Evolutionary conservation across 2,888 invertebrate species (phyloP), one percentile per base, ranked within the genome.

Genomic region (Athalia rosae): DNA sequence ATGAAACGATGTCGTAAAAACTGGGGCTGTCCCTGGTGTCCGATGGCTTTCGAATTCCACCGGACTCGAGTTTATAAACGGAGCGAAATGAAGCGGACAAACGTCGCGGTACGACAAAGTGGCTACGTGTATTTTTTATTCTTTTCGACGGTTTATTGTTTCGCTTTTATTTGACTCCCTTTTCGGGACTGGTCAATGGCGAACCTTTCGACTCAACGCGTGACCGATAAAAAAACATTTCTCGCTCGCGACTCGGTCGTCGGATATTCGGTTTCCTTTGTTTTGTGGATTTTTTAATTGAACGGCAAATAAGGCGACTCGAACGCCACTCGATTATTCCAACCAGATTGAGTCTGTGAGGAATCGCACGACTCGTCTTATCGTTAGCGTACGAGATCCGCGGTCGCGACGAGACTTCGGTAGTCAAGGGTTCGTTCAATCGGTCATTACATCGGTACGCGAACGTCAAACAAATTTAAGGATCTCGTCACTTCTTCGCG

Each of bases 191-290:
- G 0, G 94, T 97, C 2, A 97, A 96, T 87, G 96, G 93, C 95
- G 81, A 95, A 95, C 88, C 95, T 95, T 0, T n/a, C 92, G 93
- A 77, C 83, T 90, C 0, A 90, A 92, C 0, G 92, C 93, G 79
- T 91, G 95, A 71, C 95, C 95, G 0, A 93, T 96, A 0, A 93
- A 94, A 15, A n/a, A 93, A 95, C 81, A 92, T 97, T 59, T 96
- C 96, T 5, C 97, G 97, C 97, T 95, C 96, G 0, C 97, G 97
- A 86, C 94, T 94, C 4, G 95, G 95, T 3, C 94, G 94, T 0
- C 94, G 95, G 85, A 89, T 98, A 79, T 97, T 97, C 0, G 94
- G 95, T 1, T 94, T 96, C 4, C 96, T 97, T 86, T 96, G 96
- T 80, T 95, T 95, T 86, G 91, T 95, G 79, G 93, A 94, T 81